These are phyloP conservation scores for Drosophila pseudoobscura DNA, from an alignment of 1,140 invertebrate species.

Conservation along the genomic window DNA sequence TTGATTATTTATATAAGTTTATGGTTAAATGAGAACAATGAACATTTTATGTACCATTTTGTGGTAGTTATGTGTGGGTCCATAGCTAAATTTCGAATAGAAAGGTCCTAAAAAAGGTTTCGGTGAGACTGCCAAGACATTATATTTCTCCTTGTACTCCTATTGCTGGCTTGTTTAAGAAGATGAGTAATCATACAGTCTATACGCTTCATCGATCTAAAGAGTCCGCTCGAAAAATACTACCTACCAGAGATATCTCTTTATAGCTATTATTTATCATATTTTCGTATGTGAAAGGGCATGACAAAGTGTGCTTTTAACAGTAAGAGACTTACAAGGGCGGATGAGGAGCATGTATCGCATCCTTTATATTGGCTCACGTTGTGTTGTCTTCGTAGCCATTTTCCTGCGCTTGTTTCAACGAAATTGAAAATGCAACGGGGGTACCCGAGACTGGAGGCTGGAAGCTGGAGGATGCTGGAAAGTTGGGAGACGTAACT, in stretches of 20 bases:
- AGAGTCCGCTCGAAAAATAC: too few species aligned
- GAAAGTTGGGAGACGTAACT: neutral
- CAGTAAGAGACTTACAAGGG: neutral
- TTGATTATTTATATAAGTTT: constrained; percentile 10
- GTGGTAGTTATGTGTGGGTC: constrained; percentile 1
- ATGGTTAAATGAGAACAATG: too few species aligned
- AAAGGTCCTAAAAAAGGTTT: neutral
- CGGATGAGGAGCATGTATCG: neutral
- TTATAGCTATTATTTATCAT: neutral
- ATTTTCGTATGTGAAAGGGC: neutral
- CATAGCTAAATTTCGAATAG: neutral
- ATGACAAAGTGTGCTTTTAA: neutral
- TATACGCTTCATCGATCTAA: too few species aligned
- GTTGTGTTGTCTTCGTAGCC: constrained; percentile 1
- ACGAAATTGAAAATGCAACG: constrained; percentile 21
- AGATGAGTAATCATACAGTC: too few species aligned
- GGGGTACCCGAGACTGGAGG: constrained; percentile 1
- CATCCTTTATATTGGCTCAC: constrained; percentile 4
- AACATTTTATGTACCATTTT: neutral
- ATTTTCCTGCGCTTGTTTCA: neutral
- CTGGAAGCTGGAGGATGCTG: neutral
- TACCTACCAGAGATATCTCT: too few species aligned
- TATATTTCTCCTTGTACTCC: too few species aligned
- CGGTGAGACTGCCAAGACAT: too few species aligned
- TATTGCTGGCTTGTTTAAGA: too few species aligned